Conservation (phyloP, 2,113 vertebrate species). For the Osmerus mordax region DNA sequence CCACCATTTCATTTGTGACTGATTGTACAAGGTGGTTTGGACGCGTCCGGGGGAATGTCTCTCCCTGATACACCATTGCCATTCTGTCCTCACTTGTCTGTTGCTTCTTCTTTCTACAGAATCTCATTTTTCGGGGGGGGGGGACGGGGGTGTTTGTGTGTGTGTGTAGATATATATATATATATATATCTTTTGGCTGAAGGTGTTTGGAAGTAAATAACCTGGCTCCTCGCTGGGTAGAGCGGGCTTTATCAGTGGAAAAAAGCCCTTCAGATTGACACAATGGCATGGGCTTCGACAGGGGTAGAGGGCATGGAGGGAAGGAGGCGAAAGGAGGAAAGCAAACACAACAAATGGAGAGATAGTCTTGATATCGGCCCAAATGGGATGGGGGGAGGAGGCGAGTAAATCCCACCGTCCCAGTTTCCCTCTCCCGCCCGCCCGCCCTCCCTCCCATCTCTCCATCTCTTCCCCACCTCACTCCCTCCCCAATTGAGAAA, state of each 20-base stretch:
- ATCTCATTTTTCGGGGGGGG: constrained; percentile 46
- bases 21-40: constrained; percentile 27
- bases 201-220: constrained; percentile 65
- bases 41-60: constrained; percentile 40
- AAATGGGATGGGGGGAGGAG: constrained; percentile 64
- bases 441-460: constrained; percentile 42
- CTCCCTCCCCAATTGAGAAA: background rate
- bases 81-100: constrained; percentile 45
- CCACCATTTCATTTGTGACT: constrained; percentile 36
- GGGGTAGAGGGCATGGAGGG: constrained; percentile 51
- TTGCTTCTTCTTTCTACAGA: constrained; percentile 35
- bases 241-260: constrained; percentile 58
- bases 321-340: constrained; percentile 35
- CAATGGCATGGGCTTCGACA: constrained; percentile 57
- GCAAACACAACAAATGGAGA: constrained; percentile 61
- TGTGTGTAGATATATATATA: constrained; percentile 22
- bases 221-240: constrained; percentile 53
- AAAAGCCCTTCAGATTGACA: constrained; percentile 67
- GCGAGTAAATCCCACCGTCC: constrained; percentile 61
- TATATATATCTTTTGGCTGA: constrained; percentile 40
- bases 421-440: constrained; percentile 31
- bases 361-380: constrained; percentile 66
- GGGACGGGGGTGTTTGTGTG: constrained; percentile 1
- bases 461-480: constrained; percentile 36
- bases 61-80: constrained; percentile 41